A percentile compares a stretch with the other conserved stretches of the same genome.
Evolutionary conservation across 1,140 invertebrate species (phyloP).

Genomic region (Platyscapa corneri): DNA sequence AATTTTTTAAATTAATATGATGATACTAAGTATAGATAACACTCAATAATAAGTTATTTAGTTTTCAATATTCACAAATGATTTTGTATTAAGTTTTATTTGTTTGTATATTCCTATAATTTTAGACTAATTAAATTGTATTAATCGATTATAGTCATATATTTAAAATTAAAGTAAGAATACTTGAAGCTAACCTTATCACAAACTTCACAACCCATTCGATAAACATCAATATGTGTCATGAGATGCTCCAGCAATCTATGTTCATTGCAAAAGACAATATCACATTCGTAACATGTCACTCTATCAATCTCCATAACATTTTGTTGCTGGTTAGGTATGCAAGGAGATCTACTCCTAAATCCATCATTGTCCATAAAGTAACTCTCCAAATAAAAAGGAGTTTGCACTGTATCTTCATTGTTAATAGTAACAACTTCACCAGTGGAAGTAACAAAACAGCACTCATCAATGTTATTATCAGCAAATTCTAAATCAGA

Average conservation of each 20-base stretch:
- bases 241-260: slow-evolving; percentile 52
- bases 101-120: background rate
- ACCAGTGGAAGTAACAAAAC: slow-evolving; percentile 43
- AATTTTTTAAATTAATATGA: background rate
- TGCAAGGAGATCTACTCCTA: slow-evolving; percentile 27
- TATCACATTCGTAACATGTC: slow-evolving; percentile 50
- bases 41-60: background rate
- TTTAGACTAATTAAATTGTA: background rate
- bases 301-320: slow-evolving; percentile 49
- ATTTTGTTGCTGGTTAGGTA: slow-evolving; percentile 14
- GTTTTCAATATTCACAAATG: background rate
- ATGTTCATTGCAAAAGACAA: slow-evolving; percentile 52
- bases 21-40: background rate
- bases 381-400: slow-evolving; percentile 55
- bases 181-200: slow-evolving; percentile 42
- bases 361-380: slow-evolving; percentile 47
- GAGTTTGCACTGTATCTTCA: slow-evolving; percentile 49
- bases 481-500: slow-evolving; percentile 26
- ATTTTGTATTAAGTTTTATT: background rate
- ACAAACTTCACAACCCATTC: slow-evolving; percentile 54
- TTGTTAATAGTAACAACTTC: slow-evolving; percentile 44
- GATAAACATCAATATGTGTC: slow-evolving; percentile 52
- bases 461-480: slow-evolving; percentile 24
- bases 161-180: background rate
- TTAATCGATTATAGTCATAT: background rate